Conservation (phyloP, 2,797 vertebrate species). For the Enteromius treurensis region DNA sequence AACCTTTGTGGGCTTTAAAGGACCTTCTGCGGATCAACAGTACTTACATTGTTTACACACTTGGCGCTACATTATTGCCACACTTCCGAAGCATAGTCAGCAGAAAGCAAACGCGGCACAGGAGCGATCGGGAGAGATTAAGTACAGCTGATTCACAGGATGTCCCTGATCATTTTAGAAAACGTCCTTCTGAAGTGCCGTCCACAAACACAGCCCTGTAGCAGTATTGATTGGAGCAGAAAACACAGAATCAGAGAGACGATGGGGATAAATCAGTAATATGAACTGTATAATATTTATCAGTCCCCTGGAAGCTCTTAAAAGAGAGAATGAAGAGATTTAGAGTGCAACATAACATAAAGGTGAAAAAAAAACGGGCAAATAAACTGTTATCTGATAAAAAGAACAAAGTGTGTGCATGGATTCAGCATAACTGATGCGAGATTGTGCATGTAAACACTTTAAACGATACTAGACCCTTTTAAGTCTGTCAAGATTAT, state of each 20-base stretch:
- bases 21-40: conserved; percentile 56
- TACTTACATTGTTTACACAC: conserved; percentile 63
- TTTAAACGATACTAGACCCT: conserved; percentile 39
- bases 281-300: conserved; percentile 22
- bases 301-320: conserved; percentile 14
- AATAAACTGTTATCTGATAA: neutral
- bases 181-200: conserved; percentile 1
- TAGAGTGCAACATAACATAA: neutral
- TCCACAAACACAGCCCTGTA: conserved; percentile 25
- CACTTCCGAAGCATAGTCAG: conserved; percentile 51
- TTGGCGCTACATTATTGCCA: conserved; percentile 56
- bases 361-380: neutral
- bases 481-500: conserved; percentile 53
- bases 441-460: neutral
- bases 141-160: conserved; percentile 43
- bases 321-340: conserved; percentile 24
- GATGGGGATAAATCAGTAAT: conserved; percentile 20
- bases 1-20: conserved; percentile 55
- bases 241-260: conserved; percentile 15
- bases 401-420: neutral
- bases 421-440: conserved; percentile 20
- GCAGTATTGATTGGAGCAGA: conserved; percentile 24
- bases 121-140: conserved; percentile 49
- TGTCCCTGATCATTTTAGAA: conserved; percentile 28
- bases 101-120: conserved; percentile 45